Evolutionary conservation across 2,888 invertebrate species (phyloP), one percentile per base, ranked within the genome.

Genomic region (Cynaeus angustus): DNA sequence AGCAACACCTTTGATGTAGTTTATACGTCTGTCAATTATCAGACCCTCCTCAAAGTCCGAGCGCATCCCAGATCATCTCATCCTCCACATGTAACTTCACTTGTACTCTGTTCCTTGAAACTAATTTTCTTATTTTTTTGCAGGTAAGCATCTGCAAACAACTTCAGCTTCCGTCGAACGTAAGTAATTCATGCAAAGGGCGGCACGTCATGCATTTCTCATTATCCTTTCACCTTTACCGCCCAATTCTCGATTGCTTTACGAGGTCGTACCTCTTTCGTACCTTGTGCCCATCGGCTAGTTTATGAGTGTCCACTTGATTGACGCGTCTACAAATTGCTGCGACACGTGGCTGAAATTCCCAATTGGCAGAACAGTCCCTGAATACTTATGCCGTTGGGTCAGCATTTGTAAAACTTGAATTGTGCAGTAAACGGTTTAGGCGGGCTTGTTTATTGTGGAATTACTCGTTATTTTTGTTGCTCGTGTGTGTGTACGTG

Each of bases 281-380:
- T 12, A 5, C 41, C 33, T 33, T 7, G 33, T 33, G 33, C 45
- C 41, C 43, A 10, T 8, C 8, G 21, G 61, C 71, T 68, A 75
- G 71, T 74, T 72, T 74, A 77, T 76, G 75, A 74, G 72, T 74
- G 75, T 77, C 75, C 74, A 66, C 67, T 75, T 78, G 78, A 78
- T 77, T 77, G 78, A 77, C 76, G 71, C 68, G 62, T 50, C 72
- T 72, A 75, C 75, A 75, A 77, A 78, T 77, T 77, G 76, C 75
- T 62, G 53, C 66, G 72, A 68, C 74, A 74, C 74, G 73, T 74
- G 73, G 71, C 68, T 68, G 70, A 76, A 77, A 77, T 78, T 75
- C 68, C 70, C 74, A 77, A 71, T 77, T 72, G 73, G 21, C 64
- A 43, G 37, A 16, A 30, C 61, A 33, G 26, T 30, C 46, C 38